These are phyloP conservation scores for Oryzias melastigma DNA, from an alignment of 2,113 vertebrate genomes.

Conservation along the genomic window DNA sequence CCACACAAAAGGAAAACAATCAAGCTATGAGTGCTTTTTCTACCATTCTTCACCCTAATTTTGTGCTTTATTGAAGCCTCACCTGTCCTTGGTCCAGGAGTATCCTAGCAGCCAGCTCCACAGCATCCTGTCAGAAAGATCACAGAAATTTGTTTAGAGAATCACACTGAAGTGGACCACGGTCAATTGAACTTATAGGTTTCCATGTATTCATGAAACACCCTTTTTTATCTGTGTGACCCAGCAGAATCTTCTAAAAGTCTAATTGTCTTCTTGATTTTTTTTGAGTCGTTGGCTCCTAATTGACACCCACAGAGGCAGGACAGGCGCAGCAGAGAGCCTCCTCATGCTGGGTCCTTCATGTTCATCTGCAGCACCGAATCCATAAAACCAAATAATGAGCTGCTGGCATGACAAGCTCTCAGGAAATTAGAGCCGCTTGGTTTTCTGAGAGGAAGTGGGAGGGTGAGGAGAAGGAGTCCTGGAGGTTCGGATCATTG, in stretches of 20 bases:
- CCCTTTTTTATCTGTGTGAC: no score
- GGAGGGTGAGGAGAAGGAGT: slow-evolving; percentile 2
- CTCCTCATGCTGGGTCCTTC: slow-evolving; percentile 13
- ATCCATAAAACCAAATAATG: slow-evolving; percentile 20
- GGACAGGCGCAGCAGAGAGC: neutral
- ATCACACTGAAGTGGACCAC: neutral
- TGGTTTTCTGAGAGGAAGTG: slow-evolving; percentile 15
- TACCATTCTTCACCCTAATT: neutral
- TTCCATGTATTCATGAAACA: no score
- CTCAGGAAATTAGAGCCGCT: slow-evolving; percentile 16
- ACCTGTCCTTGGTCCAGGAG: slow-evolving; percentile 80
- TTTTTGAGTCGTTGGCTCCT: neutral
- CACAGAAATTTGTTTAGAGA: neutral
- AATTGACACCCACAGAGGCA: slow-evolving; percentile 20
- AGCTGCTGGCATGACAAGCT: slow-evolving; percentile 20
- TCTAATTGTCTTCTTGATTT: neutral
- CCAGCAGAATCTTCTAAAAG: no score
- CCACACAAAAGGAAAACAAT: no score
- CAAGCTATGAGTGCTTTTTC: neutral
- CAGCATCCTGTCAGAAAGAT: slow-evolving; percentile 65
- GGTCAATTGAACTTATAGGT: no score
- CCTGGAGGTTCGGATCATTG: neutral
- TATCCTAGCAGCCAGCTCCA: slow-evolving; percentile 75
- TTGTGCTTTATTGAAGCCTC: neutral
- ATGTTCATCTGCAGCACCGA: slow-evolving; percentile 14